Conservation (phyloP, 2,797 vertebrate genomes). For the Pangasius mekongensis region DNA sequence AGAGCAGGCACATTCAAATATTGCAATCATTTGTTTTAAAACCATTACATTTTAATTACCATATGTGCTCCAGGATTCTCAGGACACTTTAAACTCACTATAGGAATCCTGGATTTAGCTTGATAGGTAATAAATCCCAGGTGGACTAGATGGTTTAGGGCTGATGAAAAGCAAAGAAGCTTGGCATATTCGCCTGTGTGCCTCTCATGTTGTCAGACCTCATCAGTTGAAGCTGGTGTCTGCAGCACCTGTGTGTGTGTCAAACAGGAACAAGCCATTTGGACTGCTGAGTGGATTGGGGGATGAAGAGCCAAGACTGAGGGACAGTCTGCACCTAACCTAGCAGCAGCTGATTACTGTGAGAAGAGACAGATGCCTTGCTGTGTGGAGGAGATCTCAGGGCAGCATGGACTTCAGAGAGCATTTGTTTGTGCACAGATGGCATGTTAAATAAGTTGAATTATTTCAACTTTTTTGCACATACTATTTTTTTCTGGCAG, state of each 20-base stretch:
- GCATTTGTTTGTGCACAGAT: constrained; percentile 27
- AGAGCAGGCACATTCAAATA: not conserved
- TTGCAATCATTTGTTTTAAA: not conserved
- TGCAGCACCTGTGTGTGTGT: not conserved
- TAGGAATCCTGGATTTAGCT: not conserved
- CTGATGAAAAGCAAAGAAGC: constrained; percentile 9
- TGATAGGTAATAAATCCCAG: not conserved
- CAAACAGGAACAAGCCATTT: constrained; percentile 23
- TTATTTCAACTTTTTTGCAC: not conserved
- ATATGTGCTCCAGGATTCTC: not conserved
- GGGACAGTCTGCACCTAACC: constrained; percentile 20
- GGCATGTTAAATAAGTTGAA: constrained; percentile 6
- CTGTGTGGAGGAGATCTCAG: constrained; percentile 21
- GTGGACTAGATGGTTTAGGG: not conserved
- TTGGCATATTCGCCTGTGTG: not conserved
- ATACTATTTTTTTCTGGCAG: not conserved
- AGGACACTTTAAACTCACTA: not conserved
- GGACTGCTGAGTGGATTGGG: constrained; percentile 22
- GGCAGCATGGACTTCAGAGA: constrained; percentile 10
- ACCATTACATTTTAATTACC: not conserved
- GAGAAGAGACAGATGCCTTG: constrained; percentile 44
- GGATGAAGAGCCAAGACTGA: constrained; percentile 14
- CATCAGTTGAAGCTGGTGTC: constrained; percentile 3
- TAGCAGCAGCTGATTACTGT: constrained; percentile 50
- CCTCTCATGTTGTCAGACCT: constrained; percentile 15